These are phyloP conservation scores for Spodoptera exigua DNA, from an alignment of 2,888 invertebrate species.

Conservation along the genomic window DNA sequence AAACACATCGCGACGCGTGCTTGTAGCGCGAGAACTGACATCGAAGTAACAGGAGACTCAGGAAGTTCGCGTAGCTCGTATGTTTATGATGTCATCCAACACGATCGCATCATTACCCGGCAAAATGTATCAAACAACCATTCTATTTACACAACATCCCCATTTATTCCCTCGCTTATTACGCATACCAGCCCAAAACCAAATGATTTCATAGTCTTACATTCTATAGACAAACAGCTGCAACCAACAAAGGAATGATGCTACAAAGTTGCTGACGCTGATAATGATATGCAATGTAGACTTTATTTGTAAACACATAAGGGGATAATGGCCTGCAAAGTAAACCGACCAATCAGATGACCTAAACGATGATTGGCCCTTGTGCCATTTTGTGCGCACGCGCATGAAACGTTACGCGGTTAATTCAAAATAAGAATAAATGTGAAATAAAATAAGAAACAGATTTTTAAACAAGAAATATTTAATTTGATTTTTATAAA, in stretches of 20 bases:
- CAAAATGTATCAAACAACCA: slow-evolving; percentile 73
- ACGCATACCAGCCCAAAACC: slow-evolving; percentile 30
- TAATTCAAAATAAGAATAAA: slow-evolving; percentile 34
- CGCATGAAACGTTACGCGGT: slow-evolving; percentile 44
- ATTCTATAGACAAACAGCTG: slow-evolving; percentile 28
- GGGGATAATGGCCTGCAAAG: slow-evolving; percentile 17
- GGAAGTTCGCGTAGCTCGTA: slow-evolving; percentile 70
- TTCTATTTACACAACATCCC: slow-evolving; percentile 74
- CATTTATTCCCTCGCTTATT: slow-evolving; percentile 63
- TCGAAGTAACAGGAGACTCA: slow-evolving; percentile 74
- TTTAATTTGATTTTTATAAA: slow-evolving; percentile 35
- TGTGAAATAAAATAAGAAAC: slow-evolving; percentile 4
- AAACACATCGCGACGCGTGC: slow-evolving; percentile 70
- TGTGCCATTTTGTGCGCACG: slow-evolving; percentile 24
- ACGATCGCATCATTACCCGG: slow-evolving; percentile 57
- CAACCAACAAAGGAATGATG: slow-evolving; percentile 60
- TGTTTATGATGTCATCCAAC: slow-evolving; percentile 74
- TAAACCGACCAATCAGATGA: slow-evolving; percentile 40
- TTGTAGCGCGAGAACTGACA: slow-evolving; percentile 58
- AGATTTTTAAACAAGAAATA: slow-evolving; percentile 22
- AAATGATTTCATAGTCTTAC: slow-evolving; percentile 46
- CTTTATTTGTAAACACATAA: slow-evolving; percentile 45
- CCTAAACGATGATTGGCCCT: slow-evolving; percentile 34
- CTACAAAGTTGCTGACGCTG: slow-evolving; percentile 26
- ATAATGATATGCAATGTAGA: slow-evolving; percentile 13